Percentiles rank a stretch among this genome's conserved stretches.
These are phyloP conservation scores for Tricholaema leucomelas DNA, from an alignment of 2,113 vertebrate species.

Conservation along the genomic window DNA sequence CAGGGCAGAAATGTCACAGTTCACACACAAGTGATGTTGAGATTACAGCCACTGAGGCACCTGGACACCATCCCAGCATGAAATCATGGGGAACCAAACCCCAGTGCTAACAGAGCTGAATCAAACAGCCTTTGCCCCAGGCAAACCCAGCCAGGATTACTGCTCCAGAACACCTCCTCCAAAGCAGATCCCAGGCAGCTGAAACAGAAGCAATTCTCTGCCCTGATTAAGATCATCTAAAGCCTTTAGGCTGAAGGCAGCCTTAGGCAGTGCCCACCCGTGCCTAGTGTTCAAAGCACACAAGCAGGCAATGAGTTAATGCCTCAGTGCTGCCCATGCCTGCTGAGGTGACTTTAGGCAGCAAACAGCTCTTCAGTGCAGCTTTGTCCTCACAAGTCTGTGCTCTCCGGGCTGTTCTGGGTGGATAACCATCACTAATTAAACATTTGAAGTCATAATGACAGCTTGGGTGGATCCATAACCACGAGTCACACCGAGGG, in stretches of 20 bases:
- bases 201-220: conserved; percentile 1
- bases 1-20: background rate
- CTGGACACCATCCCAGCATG: conserved; percentile 30
- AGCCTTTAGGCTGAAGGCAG: background rate
- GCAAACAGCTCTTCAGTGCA: background rate
- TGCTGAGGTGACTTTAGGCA: background rate
- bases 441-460: background rate
- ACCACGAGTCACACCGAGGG: background rate
- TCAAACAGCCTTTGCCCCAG: background rate
- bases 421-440: background rate
- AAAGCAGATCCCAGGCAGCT: background rate
- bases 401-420: background rate
- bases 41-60: background rate
- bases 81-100: conserved; percentile 45
- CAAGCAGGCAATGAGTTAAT: background rate
- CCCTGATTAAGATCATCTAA: background rate
- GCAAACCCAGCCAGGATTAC: conserved; percentile 20
- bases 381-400: background rate
- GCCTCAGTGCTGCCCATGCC: background rate
- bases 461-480: background rate
- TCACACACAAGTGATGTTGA: background rate
- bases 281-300: background rate
- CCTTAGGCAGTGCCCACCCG: background rate
- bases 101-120: background rate
- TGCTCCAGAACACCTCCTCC: background rate